A percentile compares a stretch with the other conserved stretches of the same genome.
Conservation (phyloP, 1,140 invertebrate genomes). For the Sycophaga agraensis region DNA sequence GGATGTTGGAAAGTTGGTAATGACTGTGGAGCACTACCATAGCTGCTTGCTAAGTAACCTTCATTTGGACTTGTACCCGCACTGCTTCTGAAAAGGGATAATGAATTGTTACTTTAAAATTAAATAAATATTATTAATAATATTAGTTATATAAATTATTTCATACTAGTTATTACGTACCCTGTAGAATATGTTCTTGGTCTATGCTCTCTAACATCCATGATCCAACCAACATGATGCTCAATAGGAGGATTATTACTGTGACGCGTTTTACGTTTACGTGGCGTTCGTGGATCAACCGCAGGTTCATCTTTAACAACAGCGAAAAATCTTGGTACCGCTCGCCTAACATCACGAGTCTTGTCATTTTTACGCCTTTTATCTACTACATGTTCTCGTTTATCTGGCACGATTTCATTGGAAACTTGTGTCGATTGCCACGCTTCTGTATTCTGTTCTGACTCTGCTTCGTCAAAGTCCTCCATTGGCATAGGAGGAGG, state of each 20-base stretch:
- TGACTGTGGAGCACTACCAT: constrained; percentile 75
- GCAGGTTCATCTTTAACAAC: constrained; percentile 80
- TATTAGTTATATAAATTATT: background rate
- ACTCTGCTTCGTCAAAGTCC: constrained; percentile 41
- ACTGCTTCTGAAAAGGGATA: constrained; percentile 62
- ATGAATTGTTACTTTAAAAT: background rate
- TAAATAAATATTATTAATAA: background rate
- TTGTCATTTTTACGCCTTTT: constrained; percentile 28
- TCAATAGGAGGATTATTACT: constrained; percentile 91
- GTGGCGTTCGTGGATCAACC: constrained; percentile 66
- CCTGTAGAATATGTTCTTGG: constrained; percentile 73
- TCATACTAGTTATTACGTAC: constrained; percentile 54
- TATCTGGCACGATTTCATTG: constrained; percentile 43
- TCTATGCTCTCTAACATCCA: constrained; percentile 84
- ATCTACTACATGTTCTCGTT: constrained; percentile 40
- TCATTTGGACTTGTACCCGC: constrained; percentile 73
- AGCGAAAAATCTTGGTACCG: constrained; percentile 83
- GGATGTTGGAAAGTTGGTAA: constrained; percentile 94
- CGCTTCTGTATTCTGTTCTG: constrained; percentile 20
- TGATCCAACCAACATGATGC: constrained; percentile 96
- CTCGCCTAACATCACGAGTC: constrained; percentile 27
- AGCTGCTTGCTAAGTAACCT: constrained; percentile 67
- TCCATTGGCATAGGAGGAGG: constrained; percentile 69
- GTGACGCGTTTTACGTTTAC: constrained; percentile 90
- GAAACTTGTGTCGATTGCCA: constrained; percentile 14